phyloP scores from a whole-genome alignment of 92 coral and sea anemone genomes.

The Diadumene lineata region DNA sequence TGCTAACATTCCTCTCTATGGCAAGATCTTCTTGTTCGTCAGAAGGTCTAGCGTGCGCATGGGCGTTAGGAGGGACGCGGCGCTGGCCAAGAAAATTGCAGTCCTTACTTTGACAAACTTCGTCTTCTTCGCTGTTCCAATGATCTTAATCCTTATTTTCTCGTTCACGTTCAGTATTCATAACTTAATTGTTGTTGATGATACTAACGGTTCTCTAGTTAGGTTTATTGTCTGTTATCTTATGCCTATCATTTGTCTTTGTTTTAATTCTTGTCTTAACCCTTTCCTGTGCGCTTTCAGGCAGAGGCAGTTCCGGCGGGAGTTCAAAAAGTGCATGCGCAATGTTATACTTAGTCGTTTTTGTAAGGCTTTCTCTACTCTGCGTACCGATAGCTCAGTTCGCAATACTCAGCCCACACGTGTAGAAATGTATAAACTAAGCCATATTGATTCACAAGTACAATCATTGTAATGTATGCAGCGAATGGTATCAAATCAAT shows the following conservation, averaged over 20 bases:
- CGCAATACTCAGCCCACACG: conserved; percentile 35
- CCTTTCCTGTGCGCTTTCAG: conserved; percentile 49
- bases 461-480: neutral
- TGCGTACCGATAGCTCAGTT: conserved; percentile 35
- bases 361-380: conserved; percentile 32
- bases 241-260: conserved; percentile 29
- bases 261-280: conserved; percentile 39
- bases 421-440: conserved; percentile 40
- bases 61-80: conserved; percentile 44
- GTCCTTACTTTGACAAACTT: conserved; percentile 30
- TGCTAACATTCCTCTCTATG: conserved; percentile 40
- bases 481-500: no score
- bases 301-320: conserved; percentile 45
- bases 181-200: neutral
- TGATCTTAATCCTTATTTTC: conserved; percentile 22
- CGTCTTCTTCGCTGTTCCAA: conserved; percentile 37
- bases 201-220: neutral
- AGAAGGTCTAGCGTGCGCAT: conserved; percentile 38
- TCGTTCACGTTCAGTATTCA: conserved; percentile 3
- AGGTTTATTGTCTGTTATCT: conserved; percentile 19
- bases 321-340: conserved; percentile 34
- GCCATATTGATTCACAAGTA: conserved; percentile 39
- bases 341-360: conserved; percentile 23
- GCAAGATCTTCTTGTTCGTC: conserved; percentile 34
- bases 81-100: conserved; percentile 39